Base-by-base conservation (phyloP, 2,113 vertebrate genomes). In the Hystrix brachyura region DNA sequence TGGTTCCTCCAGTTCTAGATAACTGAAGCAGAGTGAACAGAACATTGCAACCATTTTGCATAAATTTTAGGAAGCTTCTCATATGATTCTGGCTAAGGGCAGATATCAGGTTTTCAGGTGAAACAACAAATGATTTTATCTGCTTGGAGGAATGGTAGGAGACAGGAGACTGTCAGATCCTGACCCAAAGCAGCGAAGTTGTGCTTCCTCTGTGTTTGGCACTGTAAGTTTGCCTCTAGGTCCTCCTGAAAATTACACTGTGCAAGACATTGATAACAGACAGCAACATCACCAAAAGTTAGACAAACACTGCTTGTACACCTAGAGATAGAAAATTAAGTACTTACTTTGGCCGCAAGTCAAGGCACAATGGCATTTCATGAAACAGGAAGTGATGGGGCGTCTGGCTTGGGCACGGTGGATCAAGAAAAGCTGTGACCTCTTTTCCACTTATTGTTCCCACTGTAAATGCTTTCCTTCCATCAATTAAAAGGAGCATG, bases 391-490 rank as follows among this genome's bases (percentile, higher is more conserved):
- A 97, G 94, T 82, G 95, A 96, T 92, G 86, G 85, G 94, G 94
- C 12, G 85, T 95, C 96, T 97, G 71, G 78, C 76, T 90, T 90
- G 90, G 87, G 90, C 96, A 94, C 67, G 67, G 69, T 94, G 64
- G 87, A 97, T 97, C 83, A 93, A 97, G 95, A 84, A 98, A 97
- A 98, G 78, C 65, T 95, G 90, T 97, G 96, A 97, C 97, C 95
- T 97, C 97, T 96, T 97, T 98, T 98, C 96, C 96, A 97, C 92
- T 95, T 96, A 97, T 97, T 97, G 96, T 98, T 97, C 97, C 92
- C 65, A 94, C 48, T 87, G 76, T 71, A 95, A 97, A 97, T 94
- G 90, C 85, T 98, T 94, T 96, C 88, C 92, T 97, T 96, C 95
- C 96, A 98, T 97, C 90, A 97, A 97, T 97, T 97, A 97, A 97